Percentiles rank a stretch among this genome's conserved stretches.
Evolutionary conservation across 1,140 invertebrate species (phyloP).

Genomic region (Drosophila orosa): DNA sequence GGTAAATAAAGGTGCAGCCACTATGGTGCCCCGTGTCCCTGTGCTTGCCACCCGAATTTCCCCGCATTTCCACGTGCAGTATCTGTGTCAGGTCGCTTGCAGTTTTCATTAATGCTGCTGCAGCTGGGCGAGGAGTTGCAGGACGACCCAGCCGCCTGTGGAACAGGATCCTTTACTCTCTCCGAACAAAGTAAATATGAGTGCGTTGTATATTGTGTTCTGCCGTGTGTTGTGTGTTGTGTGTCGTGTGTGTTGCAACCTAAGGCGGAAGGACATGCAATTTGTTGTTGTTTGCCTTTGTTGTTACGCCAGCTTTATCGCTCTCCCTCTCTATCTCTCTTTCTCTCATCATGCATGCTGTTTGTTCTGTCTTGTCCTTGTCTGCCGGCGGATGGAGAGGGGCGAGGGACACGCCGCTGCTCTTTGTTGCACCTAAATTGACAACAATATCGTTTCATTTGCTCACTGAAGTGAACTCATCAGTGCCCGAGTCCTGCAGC

Average conservation of each 20-base stretch:
- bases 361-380: constrained; percentile 73
- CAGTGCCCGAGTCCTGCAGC: constrained; percentile 60
- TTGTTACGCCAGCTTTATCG: constrained; percentile 35
- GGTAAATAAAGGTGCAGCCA: constrained; percentile 49
- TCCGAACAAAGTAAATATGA: constrained; percentile 73
- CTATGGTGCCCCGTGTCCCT: constrained; percentile 1
- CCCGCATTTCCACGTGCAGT: constrained; percentile 33
- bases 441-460: constrained; percentile 83
- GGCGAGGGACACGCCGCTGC: constrained; percentile 45
- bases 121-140: constrained; percentile 10
- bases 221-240: constrained; percentile 60
- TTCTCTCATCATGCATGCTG: constrained; percentile 64
- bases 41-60: constrained; percentile 13
- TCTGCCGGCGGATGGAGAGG: constrained; percentile 21
- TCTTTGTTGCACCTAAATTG: constrained; percentile 83
- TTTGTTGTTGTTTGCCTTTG: constrained; percentile 79
- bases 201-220: constrained; percentile 72
- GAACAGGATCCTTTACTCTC: constrained; percentile 24
- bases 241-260: constrained; percentile 63
- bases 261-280: constrained; percentile 80
- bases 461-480: constrained; percentile 82
- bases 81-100: constrained; percentile 66
- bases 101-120: constrained; percentile 74
- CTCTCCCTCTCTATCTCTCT: constrained; percentile 23
- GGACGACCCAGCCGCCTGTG: constrained; percentile 14